Evolutionary conservation across 2,797 vertebrate species (phyloP), one percentile per base, ranked within the genome.

Genomic region (Hirundo rustica): DNA sequence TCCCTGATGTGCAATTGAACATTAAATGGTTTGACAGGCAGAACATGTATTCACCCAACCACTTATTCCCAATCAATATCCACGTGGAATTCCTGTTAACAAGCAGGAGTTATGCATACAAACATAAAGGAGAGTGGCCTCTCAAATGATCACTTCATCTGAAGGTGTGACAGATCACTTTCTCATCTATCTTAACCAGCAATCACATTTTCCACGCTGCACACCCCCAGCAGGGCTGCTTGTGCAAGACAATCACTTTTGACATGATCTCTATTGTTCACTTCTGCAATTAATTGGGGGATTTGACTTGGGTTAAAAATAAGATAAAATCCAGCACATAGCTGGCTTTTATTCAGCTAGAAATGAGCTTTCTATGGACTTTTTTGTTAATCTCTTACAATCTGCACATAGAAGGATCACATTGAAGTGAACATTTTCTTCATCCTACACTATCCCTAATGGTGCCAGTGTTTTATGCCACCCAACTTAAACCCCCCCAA

Each of bases 31-130:
- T 81, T 85, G 91, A 92, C 87, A 95, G 53, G 74, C 78, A 95
- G 90, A 93, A 93, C 92, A 60, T 12, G 22, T 18, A 88, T 84
- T 88, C 74, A 85, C 61, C 55, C 74, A 76, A 50, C 85, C 77
- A 83, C 87, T 96, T 92, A 92, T 27, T 81, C 53, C 72, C 62
- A 83, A 94, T 94, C 91, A 95, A 95, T 94, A 93, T 62, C 77
- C 88, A 94, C 6, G 0, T 40, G 75, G 68, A 94, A 94, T 60
- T 89, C 62, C 64, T 93, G 92, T 93, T 95, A 95, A 91, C 77
- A 89, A 93, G 77, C n/a, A 65, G 75, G 57, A 86, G 65, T 73
- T 92, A 73, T 38, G 62, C 66, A 74, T 42, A 80, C 61, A 65
- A 32, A 70, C 2, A 8, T 30, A 48, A 58, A 42, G 25, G 42